Conservation (phyloP, 2,113 vertebrate genomes). For the Cyprinodon variegatus region DNA sequence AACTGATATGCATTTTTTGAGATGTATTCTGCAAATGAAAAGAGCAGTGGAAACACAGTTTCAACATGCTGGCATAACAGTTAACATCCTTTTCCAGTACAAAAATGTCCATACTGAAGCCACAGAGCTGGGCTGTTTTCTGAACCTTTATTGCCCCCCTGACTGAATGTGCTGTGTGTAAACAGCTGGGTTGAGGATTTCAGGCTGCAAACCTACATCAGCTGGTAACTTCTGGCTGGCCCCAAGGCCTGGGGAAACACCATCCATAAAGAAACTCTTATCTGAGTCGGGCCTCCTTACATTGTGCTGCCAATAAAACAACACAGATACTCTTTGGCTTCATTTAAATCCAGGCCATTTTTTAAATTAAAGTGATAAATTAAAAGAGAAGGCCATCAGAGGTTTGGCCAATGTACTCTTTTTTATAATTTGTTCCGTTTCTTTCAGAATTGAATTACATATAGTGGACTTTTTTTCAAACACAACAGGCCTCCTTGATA, state of each 20-base stretch:
- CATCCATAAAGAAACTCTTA: conserved; percentile 72
- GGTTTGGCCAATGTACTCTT: conserved; percentile 23
- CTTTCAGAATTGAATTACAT: conserved; percentile 42
- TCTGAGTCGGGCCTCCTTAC: conserved; percentile 65
- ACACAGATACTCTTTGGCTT: conserved; percentile 59
- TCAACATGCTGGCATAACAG: conserved; percentile 35
- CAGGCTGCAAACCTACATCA: conserved; percentile 62
- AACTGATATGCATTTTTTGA: conserved; percentile 16
- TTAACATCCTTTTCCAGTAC: conserved; percentile 48
- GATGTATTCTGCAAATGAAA: conserved; percentile 23
- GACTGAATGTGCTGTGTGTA: conserved; percentile 64
- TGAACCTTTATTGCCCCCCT: conserved; percentile 69
- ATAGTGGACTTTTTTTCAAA: conserved; percentile 31
- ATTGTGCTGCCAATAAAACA: conserved; percentile 69
- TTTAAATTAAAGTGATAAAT: conserved; percentile 50
- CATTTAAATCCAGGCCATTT: conserved; percentile 51
- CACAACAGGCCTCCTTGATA: conserved; percentile 31
- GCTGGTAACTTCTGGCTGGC: conserved; percentile 70
- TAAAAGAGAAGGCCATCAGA: conserved; percentile 37
- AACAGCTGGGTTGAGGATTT: conserved; percentile 74
- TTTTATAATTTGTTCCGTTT: conserved; percentile 19
- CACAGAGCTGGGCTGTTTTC: conserved; percentile 54
- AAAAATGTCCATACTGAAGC: conserved; percentile 24
- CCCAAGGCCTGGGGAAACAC: conserved; percentile 63
- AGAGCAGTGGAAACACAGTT: conserved; percentile 34